phyloP scores from a whole-genome alignment of 2,113 vertebrate species.

The Isichthys henryi region DNA sequence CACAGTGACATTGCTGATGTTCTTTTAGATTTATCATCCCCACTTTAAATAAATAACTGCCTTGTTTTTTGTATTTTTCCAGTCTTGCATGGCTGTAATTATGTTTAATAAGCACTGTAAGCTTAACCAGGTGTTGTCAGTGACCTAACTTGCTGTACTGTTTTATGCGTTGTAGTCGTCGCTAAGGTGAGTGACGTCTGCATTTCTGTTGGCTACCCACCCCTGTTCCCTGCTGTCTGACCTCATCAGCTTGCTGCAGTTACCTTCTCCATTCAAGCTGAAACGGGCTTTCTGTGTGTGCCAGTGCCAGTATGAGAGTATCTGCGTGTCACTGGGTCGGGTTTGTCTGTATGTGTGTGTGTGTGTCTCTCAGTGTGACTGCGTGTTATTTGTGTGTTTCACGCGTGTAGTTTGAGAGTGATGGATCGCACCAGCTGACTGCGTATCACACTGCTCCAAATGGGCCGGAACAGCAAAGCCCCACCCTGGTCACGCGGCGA shows the following conservation, averaged over 20 bases:
- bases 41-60: not conserved
- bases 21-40: not conserved
- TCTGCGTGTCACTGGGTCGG: not conserved
- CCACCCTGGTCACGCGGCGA: not conserved
- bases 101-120: not conserved
- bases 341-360: not conserved
- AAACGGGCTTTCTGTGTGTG: not conserved
- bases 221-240: not conserved
- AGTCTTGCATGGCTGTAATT: not conserved
- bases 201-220: not conserved
- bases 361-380: not conserved
- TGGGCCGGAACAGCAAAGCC: not conserved
- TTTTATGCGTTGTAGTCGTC: conserved; percentile 31
- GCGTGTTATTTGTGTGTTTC: not conserved
- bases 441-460: not conserved
- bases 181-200: conserved; percentile 37
- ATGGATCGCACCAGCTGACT: not conserved
- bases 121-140: not conserved
- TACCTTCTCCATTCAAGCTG: not conserved
- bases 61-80: not conserved
- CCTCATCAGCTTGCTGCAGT: not conserved
- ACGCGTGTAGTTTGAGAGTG: not conserved
- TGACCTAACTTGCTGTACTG: conserved; percentile 25
- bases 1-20: not conserved
- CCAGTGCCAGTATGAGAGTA: not conserved